phyloP scores from a whole-genome alignment of 2,888 invertebrate genomes.

The Eledone cirrhosa region DNA sequence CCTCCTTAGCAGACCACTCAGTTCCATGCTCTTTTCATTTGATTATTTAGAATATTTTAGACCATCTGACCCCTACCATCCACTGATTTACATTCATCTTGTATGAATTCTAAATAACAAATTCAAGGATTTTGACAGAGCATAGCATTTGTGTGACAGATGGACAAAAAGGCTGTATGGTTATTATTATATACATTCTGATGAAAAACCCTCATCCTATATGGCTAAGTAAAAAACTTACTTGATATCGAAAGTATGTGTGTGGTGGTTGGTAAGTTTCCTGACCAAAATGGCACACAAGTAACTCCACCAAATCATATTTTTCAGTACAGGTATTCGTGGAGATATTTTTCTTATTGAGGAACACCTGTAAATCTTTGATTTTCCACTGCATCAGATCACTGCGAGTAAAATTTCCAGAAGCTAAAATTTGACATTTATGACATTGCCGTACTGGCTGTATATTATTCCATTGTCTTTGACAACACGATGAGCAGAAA shows the following conservation, averaged over 20 bases:
- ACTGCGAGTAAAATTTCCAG: slow-evolving; percentile 55
- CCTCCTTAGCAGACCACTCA: too few species aligned
- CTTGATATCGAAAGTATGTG: slow-evolving; percentile 1
- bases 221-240: not conserved
- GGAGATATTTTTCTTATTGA: slow-evolving; percentile 54
- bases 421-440: slow-evolving; percentile 54
- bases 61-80: too few species aligned
- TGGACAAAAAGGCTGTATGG: too few species aligned
- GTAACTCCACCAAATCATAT: slow-evolving; percentile 61
- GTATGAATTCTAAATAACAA: too few species aligned
- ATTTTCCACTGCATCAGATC: slow-evolving; percentile 57
- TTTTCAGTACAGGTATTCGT: slow-evolving; percentile 62
- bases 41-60: too few species aligned
- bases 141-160: too few species aligned
- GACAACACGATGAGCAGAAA: slow-evolving; percentile 56
- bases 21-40: too few species aligned
- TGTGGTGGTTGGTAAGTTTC: not conserved
- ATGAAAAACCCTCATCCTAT: too few species aligned
- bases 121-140: too few species aligned
- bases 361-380: slow-evolving; percentile 60
- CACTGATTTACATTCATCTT: too few species aligned
- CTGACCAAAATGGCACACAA: slow-evolving; percentile 48
- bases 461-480: slow-evolving; percentile 30
- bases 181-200: too few species aligned
- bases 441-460: slow-evolving; percentile 50